phyloP scores from a whole-genome alignment of 2,113 vertebrate genomes.

The Nothoprocta pentlandii region DNA sequence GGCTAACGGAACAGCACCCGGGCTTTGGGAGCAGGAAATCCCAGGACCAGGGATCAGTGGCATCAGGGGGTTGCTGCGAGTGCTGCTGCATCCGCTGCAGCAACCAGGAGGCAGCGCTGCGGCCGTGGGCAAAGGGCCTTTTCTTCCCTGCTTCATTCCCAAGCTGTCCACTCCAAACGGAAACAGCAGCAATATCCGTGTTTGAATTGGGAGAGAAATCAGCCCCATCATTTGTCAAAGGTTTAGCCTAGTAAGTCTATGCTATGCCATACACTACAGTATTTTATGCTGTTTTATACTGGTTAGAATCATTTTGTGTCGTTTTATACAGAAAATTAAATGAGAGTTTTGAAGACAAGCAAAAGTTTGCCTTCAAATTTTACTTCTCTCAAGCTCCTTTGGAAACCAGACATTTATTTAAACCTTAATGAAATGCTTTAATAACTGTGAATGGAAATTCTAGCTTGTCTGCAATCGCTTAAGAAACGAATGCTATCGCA shows the following conservation, averaged over 20 bases:
- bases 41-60: background rate
- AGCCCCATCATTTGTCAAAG: background rate
- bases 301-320: background rate
- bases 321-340: background rate
- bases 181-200: background rate
- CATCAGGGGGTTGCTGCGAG: background rate
- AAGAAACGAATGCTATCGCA: background rate
- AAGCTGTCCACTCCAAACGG: background rate
- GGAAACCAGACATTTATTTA: background rate
- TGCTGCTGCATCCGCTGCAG: background rate
- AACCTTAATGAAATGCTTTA: slow-evolving; percentile 33
- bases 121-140: background rate
- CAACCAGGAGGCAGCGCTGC: background rate
- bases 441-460: background rate
- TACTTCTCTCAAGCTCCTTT: background rate
- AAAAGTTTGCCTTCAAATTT: background rate
- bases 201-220: background rate
- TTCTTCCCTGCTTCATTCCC: background rate
- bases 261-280: accelerated
- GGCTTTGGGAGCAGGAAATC: background rate
- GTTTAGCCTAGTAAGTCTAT: background rate
- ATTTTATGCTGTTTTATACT: background rate
- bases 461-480: background rate
- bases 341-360: background rate
- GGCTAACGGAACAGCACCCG: background rate